phyloP scores from a whole-genome alignment of 2,797 vertebrate species.

The Oryzias dopingdopingensis region DNA sequence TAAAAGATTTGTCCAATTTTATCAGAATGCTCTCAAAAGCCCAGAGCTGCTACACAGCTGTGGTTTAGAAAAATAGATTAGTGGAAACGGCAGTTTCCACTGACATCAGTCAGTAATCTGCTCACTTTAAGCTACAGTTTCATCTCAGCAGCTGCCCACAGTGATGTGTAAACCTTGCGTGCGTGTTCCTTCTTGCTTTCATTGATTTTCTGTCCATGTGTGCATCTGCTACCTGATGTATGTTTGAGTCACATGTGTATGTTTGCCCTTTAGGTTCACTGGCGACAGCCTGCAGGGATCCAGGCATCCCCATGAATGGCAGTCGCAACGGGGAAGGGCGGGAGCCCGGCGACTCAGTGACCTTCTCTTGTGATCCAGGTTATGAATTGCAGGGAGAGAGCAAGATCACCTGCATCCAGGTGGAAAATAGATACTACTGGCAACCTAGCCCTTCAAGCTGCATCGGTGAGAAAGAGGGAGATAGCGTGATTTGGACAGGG shows the following conservation, averaged over 20 bases:
- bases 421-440: conserved; percentile 99
- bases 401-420: conserved; percentile 98
- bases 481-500: conserved; percentile 23
- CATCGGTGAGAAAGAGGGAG: conserved; percentile 84
- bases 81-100: conserved; percentile 39
- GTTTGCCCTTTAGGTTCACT: conserved; percentile 83
- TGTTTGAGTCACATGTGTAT: conserved; percentile 2
- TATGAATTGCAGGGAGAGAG: conserved; percentile 96
- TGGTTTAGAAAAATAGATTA: conserved; percentile 40
- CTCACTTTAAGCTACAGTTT: conserved; percentile 41
- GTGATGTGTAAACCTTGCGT: conserved; percentile 22
- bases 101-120: conserved; percentile 47
- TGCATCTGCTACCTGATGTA: conserved; percentile 4
- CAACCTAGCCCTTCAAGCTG: conserved; percentile 96
- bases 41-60: conserved; percentile 46
- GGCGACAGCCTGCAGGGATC: conserved; percentile 94
- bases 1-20: conserved; percentile 33
- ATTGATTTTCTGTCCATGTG: background rate
- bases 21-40: conserved; percentile 17
- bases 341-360: conserved; percentile 92
- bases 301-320: conserved; percentile 96
- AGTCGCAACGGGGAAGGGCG: conserved; percentile 95
- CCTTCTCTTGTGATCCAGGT: conserved; percentile 95
- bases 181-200: background rate
- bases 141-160: conserved; percentile 37